Evolutionary conservation across 2,888 invertebrate species (phyloP).

Genomic region (Orchesellides sinensis): DNA sequence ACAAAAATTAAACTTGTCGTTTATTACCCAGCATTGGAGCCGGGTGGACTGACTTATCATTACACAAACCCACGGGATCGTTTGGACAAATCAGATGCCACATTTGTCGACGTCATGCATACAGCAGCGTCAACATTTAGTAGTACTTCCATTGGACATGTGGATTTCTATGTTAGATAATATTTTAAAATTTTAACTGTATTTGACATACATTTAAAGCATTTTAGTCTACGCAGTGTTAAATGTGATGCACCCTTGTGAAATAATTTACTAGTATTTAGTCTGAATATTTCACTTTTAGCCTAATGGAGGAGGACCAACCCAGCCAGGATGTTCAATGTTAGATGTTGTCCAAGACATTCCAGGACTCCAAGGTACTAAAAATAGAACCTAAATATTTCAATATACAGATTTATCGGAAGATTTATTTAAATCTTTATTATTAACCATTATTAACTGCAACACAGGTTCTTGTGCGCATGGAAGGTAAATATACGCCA

Average conservation of each 20-base stretch:
- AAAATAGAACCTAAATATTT: background rate
- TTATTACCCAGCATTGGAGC: slow-evolving; percentile 53
- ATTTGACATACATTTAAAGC: no score
- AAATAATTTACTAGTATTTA: no score
- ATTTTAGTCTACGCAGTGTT: no score
- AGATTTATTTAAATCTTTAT: background rate
- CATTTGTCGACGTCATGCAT: slow-evolving; percentile 65
- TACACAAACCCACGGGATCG: slow-evolving; percentile 56
- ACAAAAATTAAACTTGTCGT: background rate
- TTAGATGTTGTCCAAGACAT: slow-evolving; percentile 59
- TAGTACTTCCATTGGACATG: slow-evolving; percentile 59
- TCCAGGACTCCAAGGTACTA: slow-evolving; percentile 57
- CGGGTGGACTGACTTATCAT: slow-evolving; percentile 66
- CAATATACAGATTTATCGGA: background rate
- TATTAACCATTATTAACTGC: background rate
- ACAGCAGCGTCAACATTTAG: slow-evolving; percentile 57
- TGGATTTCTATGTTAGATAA: slow-evolving; percentile 65
- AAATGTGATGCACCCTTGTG: no score
- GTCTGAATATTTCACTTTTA: no score
- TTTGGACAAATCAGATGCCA: slow-evolving; percentile 66
- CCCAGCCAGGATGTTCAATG: slow-evolving; percentile 58
- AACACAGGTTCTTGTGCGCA: slow-evolving; percentile 63
- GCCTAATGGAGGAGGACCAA: slow-evolving; percentile 66
- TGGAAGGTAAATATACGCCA: slow-evolving; percentile 32
- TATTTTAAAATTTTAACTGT: no score